phyloP scores from a whole-genome alignment of 2,113 vertebrate species.

The Apteryx mantelli region DNA sequence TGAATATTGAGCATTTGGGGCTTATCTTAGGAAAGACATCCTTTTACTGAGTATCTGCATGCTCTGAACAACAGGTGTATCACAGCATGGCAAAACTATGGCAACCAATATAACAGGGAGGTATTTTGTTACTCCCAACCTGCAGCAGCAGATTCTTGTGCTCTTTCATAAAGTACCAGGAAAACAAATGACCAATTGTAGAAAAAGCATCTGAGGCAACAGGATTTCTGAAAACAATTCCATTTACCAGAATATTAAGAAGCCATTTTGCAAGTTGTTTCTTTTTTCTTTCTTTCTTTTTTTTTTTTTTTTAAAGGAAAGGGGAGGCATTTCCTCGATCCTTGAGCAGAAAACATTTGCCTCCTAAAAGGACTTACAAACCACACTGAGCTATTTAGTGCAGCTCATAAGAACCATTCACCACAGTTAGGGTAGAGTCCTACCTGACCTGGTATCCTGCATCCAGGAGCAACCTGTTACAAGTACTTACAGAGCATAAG shows the following conservation, averaged over 20 bases:
- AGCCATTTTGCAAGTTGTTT: background rate
- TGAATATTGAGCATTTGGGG: slow-evolving; percentile 12
- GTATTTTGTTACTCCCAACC: slow-evolving; percentile 31
- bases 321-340: background rate
- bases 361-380: background rate
- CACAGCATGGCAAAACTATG: background rate
- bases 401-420: background rate
- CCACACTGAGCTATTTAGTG: background rate
- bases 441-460: background rate
- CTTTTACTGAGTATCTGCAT: background rate
- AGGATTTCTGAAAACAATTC: slow-evolving; percentile 5
- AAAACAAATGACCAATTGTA: slow-evolving; percentile 64
- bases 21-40: slow-evolving; percentile 27
- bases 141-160: slow-evolving; percentile 16
- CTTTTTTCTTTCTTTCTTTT: background rate
- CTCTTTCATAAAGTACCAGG: slow-evolving; percentile 2
- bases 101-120: background rate
- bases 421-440: background rate
- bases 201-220: slow-evolving; percentile 32
- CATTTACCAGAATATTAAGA: background rate
- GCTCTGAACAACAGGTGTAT: background rate
- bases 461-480: background rate
- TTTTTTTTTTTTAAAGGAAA: background rate
- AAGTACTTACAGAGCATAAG: background rate
- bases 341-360: background rate